Conservation (phyloP, 2,888 invertebrate genomes). For the Thymelicus sylvestris region DNA sequence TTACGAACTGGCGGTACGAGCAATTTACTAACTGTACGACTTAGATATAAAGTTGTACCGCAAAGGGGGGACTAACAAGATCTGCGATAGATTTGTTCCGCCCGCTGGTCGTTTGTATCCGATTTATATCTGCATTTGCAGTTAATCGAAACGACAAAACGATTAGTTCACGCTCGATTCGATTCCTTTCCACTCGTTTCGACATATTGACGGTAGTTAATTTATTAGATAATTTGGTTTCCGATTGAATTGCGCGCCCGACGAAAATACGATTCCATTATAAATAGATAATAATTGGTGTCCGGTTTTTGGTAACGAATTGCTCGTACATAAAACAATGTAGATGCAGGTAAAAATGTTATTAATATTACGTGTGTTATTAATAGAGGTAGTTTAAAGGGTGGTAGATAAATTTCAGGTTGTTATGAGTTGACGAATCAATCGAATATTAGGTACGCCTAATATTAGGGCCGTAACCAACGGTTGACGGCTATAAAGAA, state of each 20-base stretch:
- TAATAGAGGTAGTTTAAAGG: neutral
- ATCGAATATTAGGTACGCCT: too few relatives aligned
- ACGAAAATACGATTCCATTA: slow-evolving; percentile 38
- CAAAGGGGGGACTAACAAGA: slow-evolving; percentile 42
- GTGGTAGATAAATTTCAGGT: too few relatives aligned
- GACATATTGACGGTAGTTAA: slow-evolving; percentile 56
- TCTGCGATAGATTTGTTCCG: slow-evolving; percentile 40
- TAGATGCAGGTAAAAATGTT: neutral
- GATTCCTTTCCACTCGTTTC: slow-evolving; percentile 63
- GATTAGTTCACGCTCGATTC: slow-evolving; percentile 58
- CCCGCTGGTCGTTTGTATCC: slow-evolving; percentile 30
- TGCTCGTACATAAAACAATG: neutral
- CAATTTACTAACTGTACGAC: slow-evolving; percentile 31
- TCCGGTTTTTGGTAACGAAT: slow-evolving; percentile 34
- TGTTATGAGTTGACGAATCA: too few relatives aligned
- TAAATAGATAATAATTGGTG: slow-evolving; percentile 37
- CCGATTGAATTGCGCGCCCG: slow-evolving; percentile 49
- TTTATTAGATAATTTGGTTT: slow-evolving; percentile 73
- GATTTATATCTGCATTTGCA: slow-evolving; percentile 62
- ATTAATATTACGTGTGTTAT: neutral
- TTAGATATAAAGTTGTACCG: slow-evolving; percentile 37
- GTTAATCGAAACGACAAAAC: slow-evolving; percentile 70
- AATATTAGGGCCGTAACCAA: too few relatives aligned
- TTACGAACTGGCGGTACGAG: slow-evolving; percentile 13
- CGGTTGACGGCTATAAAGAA: too few relatives aligned